Percentiles rank a stretch among this genome's conserved stretches.
Evolutionary conservation across 2,797 vertebrate genomes (phyloP).

Genomic region (Crenuchus spilurus): DNA sequence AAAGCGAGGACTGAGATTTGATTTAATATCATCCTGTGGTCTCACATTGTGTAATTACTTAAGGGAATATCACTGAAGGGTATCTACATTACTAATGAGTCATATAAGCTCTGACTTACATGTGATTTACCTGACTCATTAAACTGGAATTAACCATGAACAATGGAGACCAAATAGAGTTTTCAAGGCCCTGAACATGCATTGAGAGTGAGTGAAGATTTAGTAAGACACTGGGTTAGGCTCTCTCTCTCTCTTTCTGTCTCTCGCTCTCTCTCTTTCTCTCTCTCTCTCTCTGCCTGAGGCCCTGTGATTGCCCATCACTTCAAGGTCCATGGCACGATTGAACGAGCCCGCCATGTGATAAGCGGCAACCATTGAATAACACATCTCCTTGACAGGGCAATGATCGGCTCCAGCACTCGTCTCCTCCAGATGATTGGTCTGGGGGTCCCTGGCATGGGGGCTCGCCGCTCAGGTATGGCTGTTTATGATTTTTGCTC

Average conservation of each 20-base stretch:
- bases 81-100: slow-evolving; percentile 34
- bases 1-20: slow-evolving; percentile 3
- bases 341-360: slow-evolving; percentile 62
- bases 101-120: slow-evolving; percentile 32
- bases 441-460: slow-evolving; percentile 61
- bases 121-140: slow-evolving; percentile 43
- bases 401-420: slow-evolving; percentile 65
- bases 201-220: slow-evolving; percentile 23
- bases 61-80: slow-evolving; percentile 15
- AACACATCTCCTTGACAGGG: slow-evolving; percentile 69
- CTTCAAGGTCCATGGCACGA: slow-evolving; percentile 63
- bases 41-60: slow-evolving; percentile 20
- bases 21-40: slow-evolving; percentile 23
- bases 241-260: slow-evolving; percentile 29
- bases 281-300: slow-evolving; percentile 24
- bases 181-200: slow-evolving; percentile 30
- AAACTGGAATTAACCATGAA: slow-evolving; percentile 32
- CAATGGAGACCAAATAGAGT: slow-evolving; percentile 14
- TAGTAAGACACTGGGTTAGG: slow-evolving; percentile 18
- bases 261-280: background rate
- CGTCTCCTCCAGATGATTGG: slow-evolving; percentile 66
- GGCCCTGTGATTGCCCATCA: slow-evolving; percentile 60
- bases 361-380: slow-evolving; percentile 63
- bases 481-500: slow-evolving; percentile 64
- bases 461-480: slow-evolving; percentile 68